Evolutionary conservation across 2,113 vertebrate species (phyloP).

Genomic region (Cololabis saira): DNA sequence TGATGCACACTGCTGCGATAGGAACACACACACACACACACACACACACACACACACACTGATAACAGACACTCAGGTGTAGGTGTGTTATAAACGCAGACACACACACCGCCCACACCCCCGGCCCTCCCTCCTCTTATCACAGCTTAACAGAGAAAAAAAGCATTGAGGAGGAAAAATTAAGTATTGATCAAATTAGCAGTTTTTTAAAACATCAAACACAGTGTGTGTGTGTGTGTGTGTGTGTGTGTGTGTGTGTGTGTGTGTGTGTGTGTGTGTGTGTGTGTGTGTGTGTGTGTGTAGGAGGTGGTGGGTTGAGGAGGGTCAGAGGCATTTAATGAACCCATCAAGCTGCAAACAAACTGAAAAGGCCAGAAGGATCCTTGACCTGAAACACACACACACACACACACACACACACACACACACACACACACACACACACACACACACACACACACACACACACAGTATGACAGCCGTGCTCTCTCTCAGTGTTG

Average conservation of each 20-base stretch:
- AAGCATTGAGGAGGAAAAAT: constrained; percentile 93
- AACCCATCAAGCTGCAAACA: constrained; percentile 93
- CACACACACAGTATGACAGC: not conserved
- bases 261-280: constrained; percentile 24
- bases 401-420: constrained; percentile 42
- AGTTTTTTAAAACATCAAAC: constrained; percentile 94
- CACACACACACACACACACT: constrained; percentile 28
- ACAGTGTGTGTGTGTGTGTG: constrained; percentile 65
- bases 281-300: constrained; percentile 26
- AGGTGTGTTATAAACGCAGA: constrained; percentile 44
- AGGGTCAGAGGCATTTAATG: constrained; percentile 80
- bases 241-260: constrained; percentile 31
- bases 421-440: constrained; percentile 1
- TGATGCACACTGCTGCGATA: constrained; percentile 52
- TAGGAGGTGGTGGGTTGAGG: constrained; percentile 4
- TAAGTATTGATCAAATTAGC: constrained; percentile 99
- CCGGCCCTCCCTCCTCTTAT: constrained; percentile 87
- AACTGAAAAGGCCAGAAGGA: constrained; percentile 86
- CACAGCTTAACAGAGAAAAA: constrained; percentile 93
- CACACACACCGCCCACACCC: constrained; percentile 17
- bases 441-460: constrained; percentile 6
- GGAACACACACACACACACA: constrained; percentile 22
- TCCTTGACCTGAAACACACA: constrained; percentile 83
- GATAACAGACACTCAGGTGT: constrained; percentile 35
- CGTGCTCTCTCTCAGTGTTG: not conserved